Percentiles rank a stretch among this genome's conserved stretches.
These are phyloP conservation scores for Eleginops maclovinus DNA, from an alignment of 2,113 vertebrate genomes.

Conservation along the genomic window DNA sequence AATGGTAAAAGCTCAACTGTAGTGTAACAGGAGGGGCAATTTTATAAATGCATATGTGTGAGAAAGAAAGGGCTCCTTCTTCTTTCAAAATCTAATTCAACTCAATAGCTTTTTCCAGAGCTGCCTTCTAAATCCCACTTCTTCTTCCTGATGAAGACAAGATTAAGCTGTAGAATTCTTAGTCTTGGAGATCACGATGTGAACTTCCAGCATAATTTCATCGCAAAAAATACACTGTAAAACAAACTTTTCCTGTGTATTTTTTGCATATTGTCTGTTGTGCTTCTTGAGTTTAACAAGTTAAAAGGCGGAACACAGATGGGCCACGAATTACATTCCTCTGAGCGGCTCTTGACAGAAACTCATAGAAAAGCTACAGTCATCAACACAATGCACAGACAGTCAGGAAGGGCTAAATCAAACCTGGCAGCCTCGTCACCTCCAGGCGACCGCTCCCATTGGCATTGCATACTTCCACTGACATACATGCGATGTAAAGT, in stretches of 20 bases:
- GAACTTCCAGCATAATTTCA: background rate
- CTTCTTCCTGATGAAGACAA: background rate
- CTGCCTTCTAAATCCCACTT: background rate
- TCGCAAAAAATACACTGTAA: background rate
- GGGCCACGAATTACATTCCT: conserved; percentile 17
- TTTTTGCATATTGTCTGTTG: background rate
- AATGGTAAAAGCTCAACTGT: background rate
- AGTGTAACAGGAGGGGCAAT: background rate
- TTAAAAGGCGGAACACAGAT: conserved; percentile 20
- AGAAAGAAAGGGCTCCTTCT: background rate
- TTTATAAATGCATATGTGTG: background rate
- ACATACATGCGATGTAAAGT: conserved; percentile 35
- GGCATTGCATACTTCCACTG: conserved; percentile 7
- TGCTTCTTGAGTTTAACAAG: background rate
- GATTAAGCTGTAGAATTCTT: background rate
- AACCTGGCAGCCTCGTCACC: conserved; percentile 42
- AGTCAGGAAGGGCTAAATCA: conserved; percentile 40
- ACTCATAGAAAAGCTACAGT: background rate
- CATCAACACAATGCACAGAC: conserved; percentile 16
- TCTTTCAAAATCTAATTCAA: background rate
- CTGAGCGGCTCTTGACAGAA: conserved; percentile 9
- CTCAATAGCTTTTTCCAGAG: background rate
- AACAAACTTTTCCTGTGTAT: background rate
- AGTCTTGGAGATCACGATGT: background rate
- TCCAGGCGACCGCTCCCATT: conserved; percentile 33